These are phyloP conservation scores for Premnoplex brunnescens DNA, from an alignment of 2,797 vertebrate species.

Conservation along the genomic window DNA sequence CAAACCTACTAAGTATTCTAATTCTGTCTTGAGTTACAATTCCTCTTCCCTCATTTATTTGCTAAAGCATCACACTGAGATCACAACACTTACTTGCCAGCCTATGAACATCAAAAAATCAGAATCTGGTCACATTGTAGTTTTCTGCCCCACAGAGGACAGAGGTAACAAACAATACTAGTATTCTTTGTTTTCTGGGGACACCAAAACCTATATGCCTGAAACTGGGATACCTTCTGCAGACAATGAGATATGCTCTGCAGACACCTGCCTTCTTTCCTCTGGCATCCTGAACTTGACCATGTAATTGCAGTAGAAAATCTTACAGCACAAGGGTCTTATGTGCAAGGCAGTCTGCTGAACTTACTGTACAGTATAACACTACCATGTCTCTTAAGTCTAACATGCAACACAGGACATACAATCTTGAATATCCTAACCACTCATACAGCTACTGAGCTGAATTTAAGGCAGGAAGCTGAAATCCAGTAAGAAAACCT, in stretches of 20 bases:
- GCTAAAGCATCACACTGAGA: background rate
- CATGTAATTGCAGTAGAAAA: background rate
- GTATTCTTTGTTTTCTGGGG: background rate
- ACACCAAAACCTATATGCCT: background rate
- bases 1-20: background rate
- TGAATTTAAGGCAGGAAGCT: background rate
- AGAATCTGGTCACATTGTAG: background rate
- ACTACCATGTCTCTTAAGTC: background rate
- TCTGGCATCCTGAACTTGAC: background rate
- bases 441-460: background rate
- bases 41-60: background rate
- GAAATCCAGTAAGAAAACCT: background rate
- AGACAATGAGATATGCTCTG: background rate
- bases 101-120: background rate
- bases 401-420: background rate
- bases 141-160: background rate
- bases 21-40: background rate
- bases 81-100: background rate
- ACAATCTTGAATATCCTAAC: background rate
- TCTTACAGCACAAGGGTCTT: background rate
- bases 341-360: background rate
- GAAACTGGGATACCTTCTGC: background rate
- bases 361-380: background rate
- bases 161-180: background rate
- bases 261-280: background rate